phyloP scores from a whole-genome alignment of 2,113 vertebrate genomes.

The Carassius carassius region DNA sequence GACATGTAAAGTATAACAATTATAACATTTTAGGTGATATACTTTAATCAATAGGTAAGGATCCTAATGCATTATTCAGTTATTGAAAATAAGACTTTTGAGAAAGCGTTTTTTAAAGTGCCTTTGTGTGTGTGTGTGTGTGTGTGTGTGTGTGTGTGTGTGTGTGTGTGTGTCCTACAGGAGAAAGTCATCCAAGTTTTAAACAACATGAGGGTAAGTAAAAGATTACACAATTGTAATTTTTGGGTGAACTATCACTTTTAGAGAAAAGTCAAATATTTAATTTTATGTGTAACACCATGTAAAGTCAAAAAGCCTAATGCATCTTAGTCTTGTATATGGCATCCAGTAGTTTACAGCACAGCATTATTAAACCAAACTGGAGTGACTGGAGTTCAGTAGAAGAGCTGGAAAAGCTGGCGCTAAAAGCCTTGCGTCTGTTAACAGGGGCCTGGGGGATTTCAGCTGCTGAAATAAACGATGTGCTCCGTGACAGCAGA shows the following conservation, averaged over 20 bases:
- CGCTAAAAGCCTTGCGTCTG: neutral
- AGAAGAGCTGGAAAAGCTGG: neutral
- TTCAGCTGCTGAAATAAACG: slow-evolving; percentile 43
- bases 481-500: slow-evolving; percentile 27
- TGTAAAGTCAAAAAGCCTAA: neutral
- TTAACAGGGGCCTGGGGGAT: slow-evolving; percentile 21
- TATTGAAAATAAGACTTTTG: neutral
- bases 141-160: neutral
- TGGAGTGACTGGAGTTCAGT: neutral
- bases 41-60: neutral
- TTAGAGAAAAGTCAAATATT: neutral
- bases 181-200: neutral
- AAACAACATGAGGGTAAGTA: neutral
- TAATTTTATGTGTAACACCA: neutral
- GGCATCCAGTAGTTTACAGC: neutral
- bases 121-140: neutral
- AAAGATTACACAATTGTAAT: neutral
- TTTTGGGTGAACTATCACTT: neutral
- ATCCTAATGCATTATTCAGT: neutral
- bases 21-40: neutral
- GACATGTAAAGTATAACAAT: neutral
- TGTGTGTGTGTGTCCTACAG: too few relatives aligned
- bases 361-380: neutral
- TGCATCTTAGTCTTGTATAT: neutral
- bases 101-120: neutral